Percentiles rank a stretch among this genome's conserved stretches.
These are phyloP conservation scores for Calosoma granatense DNA, from an alignment of 1,140 invertebrate genomes.

Conservation along the genomic window DNA sequence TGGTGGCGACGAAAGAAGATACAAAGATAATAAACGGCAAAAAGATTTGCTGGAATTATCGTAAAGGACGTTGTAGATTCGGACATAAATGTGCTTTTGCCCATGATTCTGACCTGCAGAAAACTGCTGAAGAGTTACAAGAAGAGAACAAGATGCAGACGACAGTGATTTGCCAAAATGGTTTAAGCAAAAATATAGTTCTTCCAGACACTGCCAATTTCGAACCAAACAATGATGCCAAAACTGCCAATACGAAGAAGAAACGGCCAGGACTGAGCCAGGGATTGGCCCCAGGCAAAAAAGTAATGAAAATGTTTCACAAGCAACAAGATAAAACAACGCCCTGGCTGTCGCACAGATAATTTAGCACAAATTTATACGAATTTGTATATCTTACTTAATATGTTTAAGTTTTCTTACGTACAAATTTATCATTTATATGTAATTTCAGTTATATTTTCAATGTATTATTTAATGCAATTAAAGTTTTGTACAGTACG, in stretches of 20 bases:
- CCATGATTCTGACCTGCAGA: conserved; percentile 76
- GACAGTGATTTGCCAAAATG: conserved; percentile 37
- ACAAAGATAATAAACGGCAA: conserved; percentile 71
- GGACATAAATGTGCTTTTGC: conserved; percentile 88
- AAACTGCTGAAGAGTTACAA: conserved; percentile 43
- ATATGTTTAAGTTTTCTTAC: no score
- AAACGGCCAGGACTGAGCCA: conserved; percentile 70
- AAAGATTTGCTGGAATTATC: conserved; percentile 89
- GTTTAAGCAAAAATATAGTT: background rate
- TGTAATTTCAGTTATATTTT: no score
- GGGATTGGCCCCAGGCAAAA: conserved; percentile 70
- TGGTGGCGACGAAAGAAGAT: conserved; percentile 65
- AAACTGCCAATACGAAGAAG: conserved; percentile 46
- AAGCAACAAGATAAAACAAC: conserved; percentile 21
- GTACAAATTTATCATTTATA: no score
- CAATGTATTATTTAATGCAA: no score
- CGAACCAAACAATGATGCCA: conserved; percentile 30
- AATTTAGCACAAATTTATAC: background rate
- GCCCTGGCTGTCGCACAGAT: background rate
- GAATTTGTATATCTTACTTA: no score
- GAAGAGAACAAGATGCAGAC: conserved; percentile 42
- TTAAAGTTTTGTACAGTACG: no score
- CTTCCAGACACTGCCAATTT: conserved; percentile 14
- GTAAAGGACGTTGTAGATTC: conserved; percentile 81
- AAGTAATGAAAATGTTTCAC: conserved; percentile 66